A percentile compares a stretch with the other conserved stretches of the same genome.
phyloP scores from a whole-genome alignment of 2,113 vertebrate species.

The Albula goreensis region DNA sequence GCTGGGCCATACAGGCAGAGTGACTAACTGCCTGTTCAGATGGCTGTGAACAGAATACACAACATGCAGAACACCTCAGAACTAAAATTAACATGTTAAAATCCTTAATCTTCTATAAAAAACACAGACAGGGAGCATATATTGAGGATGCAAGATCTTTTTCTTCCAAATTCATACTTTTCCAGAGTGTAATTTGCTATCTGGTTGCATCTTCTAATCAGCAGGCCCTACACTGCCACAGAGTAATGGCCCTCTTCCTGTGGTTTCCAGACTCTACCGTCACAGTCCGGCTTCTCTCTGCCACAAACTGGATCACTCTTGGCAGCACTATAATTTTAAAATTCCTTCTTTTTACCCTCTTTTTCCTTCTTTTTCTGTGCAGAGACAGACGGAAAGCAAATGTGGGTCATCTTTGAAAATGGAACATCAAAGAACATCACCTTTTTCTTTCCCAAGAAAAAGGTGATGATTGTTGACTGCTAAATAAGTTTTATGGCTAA shows the following conservation, averaged over 20 bases:
- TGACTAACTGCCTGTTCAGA: background rate
- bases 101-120: background rate
- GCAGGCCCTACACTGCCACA: conserved; percentile 45
- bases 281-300: conserved; percentile 31
- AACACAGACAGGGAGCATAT: background rate
- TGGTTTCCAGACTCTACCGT: conserved; percentile 34
- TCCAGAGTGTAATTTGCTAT: conserved; percentile 56
- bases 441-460: conserved; percentile 36
- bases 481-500: conserved; percentile 29
- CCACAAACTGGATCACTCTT: conserved; percentile 41
- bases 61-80: background rate
- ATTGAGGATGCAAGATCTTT: conserved; percentile 1
- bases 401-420: background rate
- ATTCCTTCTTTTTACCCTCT: conserved; percentile 57
- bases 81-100: background rate
- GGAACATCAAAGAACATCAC: conserved; percentile 30
- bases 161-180: conserved; percentile 29
- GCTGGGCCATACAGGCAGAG: background rate
- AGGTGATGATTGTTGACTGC: conserved; percentile 34
- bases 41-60: background rate
- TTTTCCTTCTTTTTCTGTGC: background rate
- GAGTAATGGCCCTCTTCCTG: conserved; percentile 48
- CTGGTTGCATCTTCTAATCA: conserved; percentile 62
- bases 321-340: conserved; percentile 60
- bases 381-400: background rate